Base-by-base conservation (phyloP, 2,888 invertebrate species). In the Pollenia amentaria region DNA sequence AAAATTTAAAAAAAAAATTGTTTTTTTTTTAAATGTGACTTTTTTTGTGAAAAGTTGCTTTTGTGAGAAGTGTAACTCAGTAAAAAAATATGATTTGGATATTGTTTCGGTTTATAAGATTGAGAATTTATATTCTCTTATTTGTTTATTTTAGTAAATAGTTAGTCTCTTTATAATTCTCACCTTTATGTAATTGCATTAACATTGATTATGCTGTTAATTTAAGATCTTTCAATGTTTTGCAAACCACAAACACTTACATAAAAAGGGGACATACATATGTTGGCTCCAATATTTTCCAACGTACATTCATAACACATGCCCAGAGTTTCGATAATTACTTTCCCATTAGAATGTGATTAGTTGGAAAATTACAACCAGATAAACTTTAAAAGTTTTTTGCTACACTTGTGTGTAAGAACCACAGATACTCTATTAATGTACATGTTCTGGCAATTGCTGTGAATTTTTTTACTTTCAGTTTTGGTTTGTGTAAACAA, bases 341-440 rank as follows among this genome's bases (percentile, higher is more conserved):
- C 92, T 92, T 91, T 91, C 89, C 92, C 92, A 92, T 92, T 92
- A 92, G 91, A 92, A 92, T 91, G 91, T 91, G 92, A 92, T 93
- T 92, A 92, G 92, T 89, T 90, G 91, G 90, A 91, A 91, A 90
- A 91, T 90, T 90, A 87, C 78, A 76, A 64, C 82, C 82, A 65
- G 70, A 75, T 53, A 16, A 80, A 64, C 29, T 70, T 73, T n/a
- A n/a, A 16, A 62, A 70, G 51, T 14, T 51, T 46, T 73, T 79
- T 67, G 57, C 42, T 75, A 14, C 18, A 70, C 12, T 12, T 72
- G 42, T 53, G 29, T 76, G 44, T 44, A 57, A 69, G 79, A 79
- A 79, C 67, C 79, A 81, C 64, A 72, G 76, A 72, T 60, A 76
- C 51, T 76, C 76, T 57, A 82, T 82, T 67, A 69, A 29, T 82